Base-by-base conservation (phyloP, 2,797 vertebrate genomes). In the Acridotheres tristis region DNA sequence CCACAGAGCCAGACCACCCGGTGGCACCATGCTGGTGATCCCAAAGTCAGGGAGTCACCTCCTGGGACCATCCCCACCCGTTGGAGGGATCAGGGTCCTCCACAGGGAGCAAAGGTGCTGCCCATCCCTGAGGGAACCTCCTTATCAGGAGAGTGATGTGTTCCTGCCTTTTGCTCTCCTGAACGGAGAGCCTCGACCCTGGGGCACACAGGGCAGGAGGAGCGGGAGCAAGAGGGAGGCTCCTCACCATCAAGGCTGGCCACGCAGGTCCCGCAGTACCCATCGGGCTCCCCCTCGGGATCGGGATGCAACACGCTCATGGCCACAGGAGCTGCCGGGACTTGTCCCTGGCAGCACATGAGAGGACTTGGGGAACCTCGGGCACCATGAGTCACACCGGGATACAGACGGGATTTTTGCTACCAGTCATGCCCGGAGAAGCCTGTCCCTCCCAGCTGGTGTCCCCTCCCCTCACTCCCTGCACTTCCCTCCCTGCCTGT, bases 311-410 rank as follows among this genome's bases (percentile, higher is more conserved):
- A 79, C 81, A 72, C 29, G 3, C 83, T 43, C 76, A 19, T 10
- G 8, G 22, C 65, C 23, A 73, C 21, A 21, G 68, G 91, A 97
- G 93, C 48, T 95, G 97, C 71, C 2, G 5, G 75, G 90, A 90
- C 97, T 87, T 59, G 94, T 96, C 72, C 67, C 89, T 93, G 90
- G 94, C 93, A 63, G 66, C 63, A 81, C 91, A 84, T 96, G 71
- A 96, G 23, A 98, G 93, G 59, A 59, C 32, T 32, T 3, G 3
- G 61, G 61, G 68, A 75, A 88, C 90, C 79, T 50, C 16, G 17
- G 93, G 93, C 93, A 68, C 81, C 66, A 69, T 97, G 96, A 97
- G 94, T 97, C 97, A 97, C 34, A 23, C 3, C 4, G 7, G 57
- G 43, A 76, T 48, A 29, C 1, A 72, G 72, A 58, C 5, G 0